Evolutionary conservation across 2,888 invertebrate species (phyloP), one percentile per base, ranked within the genome.

Genomic region (Pseudanteris insignis): DNA sequence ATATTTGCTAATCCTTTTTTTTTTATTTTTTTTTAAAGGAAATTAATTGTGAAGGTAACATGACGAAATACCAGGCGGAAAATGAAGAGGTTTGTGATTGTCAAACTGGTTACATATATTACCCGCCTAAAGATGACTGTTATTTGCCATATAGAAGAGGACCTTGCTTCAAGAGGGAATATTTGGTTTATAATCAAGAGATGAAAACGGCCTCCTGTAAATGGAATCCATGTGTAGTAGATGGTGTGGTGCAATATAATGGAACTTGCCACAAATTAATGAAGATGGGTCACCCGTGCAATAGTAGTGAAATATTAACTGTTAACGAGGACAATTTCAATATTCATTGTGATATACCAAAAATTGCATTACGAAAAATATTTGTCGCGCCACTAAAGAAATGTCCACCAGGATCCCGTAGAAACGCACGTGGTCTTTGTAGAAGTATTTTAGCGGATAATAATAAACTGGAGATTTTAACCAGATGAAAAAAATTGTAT

Each of bases 121-220:
- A 89, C 68, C 86, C 88, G 1, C 72, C 80, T 21, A 82, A 83
- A 0, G 84, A 88, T 65, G 78, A 77, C 3, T 90, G 90, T 68
- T 85, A 86, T 81, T 82, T 84, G 30, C 86, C 86, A 0, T 89
- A 84, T 69, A 81, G 82, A 28, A 83, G 81, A 71, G 90, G 90
- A 0, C 90, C 90, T 0, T 90, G 90, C 70, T 63, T 70, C 0
- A 43, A 67, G 0, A 81, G 81, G 0, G 71, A 87, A 50, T 85
- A 87, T 69, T 78, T 89, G 13, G 73, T 85, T 2, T 80, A 89
- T 12, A 81, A 81, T n/a, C 62, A 70, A 29, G 79, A 82, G 15
- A 75, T 84, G 5, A 80, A 83, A 1, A 80, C 86, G 26, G 88
- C 89, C 0, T 76, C 81, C 38, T 90, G 90, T 70, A 80, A 79